Evolutionary conservation across 2,888 invertebrate species (phyloP).

Genomic region (Aphelenchoides bicaudatus): DNA sequence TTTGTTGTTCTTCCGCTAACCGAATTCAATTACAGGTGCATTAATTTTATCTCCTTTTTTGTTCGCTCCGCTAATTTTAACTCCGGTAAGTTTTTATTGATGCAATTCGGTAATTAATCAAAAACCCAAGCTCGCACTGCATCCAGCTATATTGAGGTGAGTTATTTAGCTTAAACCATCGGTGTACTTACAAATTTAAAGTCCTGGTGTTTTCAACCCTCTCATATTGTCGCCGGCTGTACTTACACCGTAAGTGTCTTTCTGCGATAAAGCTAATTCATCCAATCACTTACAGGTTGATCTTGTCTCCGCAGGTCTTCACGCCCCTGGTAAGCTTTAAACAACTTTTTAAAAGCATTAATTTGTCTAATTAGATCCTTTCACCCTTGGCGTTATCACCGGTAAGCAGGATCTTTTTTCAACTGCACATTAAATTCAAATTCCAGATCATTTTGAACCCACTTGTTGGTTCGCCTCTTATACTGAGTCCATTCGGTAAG

Average conservation of each 20-base stretch:
- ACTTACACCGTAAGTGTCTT: slow-evolving; percentile 39
- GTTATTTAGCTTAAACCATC: slow-evolving; percentile 46
- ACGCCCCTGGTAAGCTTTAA: too few relatives aligned
- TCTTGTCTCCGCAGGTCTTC: slow-evolving; percentile 33
- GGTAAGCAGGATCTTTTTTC: background rate
- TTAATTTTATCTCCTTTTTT: slow-evolving; percentile 41
- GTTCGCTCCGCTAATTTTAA: slow-evolving; percentile 39
- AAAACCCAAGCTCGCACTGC: slow-evolving; percentile 37
- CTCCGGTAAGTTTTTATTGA: slow-evolving; percentile 29
- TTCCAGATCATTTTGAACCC: slow-evolving; percentile 52
- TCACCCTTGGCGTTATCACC: too few relatives aligned
- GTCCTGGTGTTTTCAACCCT: slow-evolving; percentile 51
- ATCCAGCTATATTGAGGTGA: slow-evolving; percentile 50
- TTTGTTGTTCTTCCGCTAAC: slow-evolving; percentile 36
- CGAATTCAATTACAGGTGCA: slow-evolving; percentile 34
- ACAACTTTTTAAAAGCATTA: too few relatives aligned
- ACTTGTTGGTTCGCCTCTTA: slow-evolving; percentile 43
- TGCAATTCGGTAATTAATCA: background rate
- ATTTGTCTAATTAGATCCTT: too few relatives aligned
- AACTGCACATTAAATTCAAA: slow-evolving; percentile 26
- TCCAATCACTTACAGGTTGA: background rate
- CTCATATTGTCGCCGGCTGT: slow-evolving; percentile 52
- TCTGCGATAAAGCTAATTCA: background rate
- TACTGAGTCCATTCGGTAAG: slow-evolving; percentile 24
- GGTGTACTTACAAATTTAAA: slow-evolving; percentile 48